phyloP scores from a whole-genome alignment of 2,797 vertebrate species.

The Acomys russatus region DNA sequence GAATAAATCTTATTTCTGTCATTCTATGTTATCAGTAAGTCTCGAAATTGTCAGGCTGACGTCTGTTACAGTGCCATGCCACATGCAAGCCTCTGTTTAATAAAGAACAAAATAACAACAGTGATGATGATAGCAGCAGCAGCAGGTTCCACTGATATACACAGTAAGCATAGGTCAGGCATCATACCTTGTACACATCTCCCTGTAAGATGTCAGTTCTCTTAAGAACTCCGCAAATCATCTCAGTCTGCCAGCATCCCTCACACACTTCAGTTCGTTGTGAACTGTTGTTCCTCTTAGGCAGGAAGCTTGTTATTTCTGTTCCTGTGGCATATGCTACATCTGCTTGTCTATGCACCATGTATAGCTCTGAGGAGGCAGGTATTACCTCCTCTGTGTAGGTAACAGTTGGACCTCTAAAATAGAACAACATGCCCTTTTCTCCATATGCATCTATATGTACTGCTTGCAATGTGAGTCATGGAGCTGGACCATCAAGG shows the following conservation, averaged over 20 bases:
- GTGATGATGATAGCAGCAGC: not conserved
- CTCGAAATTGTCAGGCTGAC: constrained; percentile 26
- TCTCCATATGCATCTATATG: not conserved
- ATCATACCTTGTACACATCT: not conserved
- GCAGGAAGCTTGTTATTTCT: not conserved
- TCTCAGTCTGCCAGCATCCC: not conserved
- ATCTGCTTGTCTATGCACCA: constrained; percentile 3
- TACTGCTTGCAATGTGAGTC: not conserved
- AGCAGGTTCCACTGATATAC: not conserved
- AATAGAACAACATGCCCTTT: not conserved
- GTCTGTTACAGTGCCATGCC: not conserved
- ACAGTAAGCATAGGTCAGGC: not conserved
- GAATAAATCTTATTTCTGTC: not conserved
- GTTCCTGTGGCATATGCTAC: not conserved
- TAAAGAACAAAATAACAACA: not conserved
- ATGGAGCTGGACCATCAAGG: not conserved
- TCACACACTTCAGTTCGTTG: not conserved
- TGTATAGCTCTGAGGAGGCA: constrained; percentile 28
- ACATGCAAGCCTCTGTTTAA: not conserved
- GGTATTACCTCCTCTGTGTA: not conserved
- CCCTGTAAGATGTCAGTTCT: not conserved
- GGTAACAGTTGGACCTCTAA: not conserved
- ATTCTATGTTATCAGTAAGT: not conserved
- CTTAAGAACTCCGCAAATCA: not conserved
- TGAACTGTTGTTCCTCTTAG: not conserved